Evolutionary conservation across 2,888 invertebrate species (phyloP).

Genomic region (Pinctada fucata): DNA sequence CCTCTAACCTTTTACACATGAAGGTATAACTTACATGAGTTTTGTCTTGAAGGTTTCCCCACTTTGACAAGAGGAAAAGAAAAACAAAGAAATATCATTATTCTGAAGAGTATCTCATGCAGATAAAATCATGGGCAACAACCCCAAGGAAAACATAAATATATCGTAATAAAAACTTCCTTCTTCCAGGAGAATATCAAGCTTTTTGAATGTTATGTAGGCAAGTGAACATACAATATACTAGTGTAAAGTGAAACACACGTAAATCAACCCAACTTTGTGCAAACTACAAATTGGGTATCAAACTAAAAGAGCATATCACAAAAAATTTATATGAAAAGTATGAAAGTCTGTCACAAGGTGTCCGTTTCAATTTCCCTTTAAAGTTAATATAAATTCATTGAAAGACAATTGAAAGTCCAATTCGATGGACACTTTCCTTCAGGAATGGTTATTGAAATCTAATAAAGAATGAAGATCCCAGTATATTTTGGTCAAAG

Average conservation of each 20-base stretch:
- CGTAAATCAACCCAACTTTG: not conserved
- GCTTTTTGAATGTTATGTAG: not conserved
- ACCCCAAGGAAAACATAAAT: too few relatives aligned
- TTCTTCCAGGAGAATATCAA: too few relatives aligned
- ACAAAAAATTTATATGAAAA: not conserved
- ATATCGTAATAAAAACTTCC: too few relatives aligned
- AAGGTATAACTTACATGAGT: not conserved
- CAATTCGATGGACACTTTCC: too few relatives aligned
- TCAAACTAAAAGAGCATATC: not conserved
- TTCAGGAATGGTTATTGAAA: too few relatives aligned
- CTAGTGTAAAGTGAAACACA: not conserved
- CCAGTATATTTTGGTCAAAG: too few relatives aligned
- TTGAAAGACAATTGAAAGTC: too few relatives aligned
- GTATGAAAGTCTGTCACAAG: not conserved
- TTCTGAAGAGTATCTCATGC: not conserved
- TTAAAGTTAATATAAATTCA: too few relatives aligned
- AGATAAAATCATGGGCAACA: too few relatives aligned
- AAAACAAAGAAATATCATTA: not conserved
- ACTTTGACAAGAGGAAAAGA: slow-evolving; percentile 3
- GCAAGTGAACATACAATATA: not conserved
- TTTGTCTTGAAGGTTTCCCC: slow-evolving; percentile 2
- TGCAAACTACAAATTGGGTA: not conserved
- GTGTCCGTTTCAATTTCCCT: not conserved
- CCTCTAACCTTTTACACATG: not conserved
- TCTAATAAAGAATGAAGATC: too few relatives aligned